These are phyloP conservation scores for Furcifer pardalis DNA, from an alignment of 2,797 vertebrate species.

Conservation along the genomic window DNA sequence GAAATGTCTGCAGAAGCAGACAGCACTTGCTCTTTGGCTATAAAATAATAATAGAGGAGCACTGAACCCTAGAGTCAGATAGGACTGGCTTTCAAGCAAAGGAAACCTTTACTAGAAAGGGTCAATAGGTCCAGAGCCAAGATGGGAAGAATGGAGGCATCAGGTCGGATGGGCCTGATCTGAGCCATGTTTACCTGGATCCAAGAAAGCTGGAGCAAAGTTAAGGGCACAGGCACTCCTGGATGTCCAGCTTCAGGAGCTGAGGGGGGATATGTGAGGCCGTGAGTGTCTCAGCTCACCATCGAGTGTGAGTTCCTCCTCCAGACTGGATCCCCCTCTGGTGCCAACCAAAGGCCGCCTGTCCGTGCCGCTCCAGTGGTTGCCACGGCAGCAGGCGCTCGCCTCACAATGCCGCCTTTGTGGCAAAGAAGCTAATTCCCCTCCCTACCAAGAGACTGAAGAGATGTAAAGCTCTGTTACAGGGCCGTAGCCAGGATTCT, in stretches of 20 bases:
- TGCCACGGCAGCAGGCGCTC: conserved; percentile 5
- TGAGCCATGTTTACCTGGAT: conserved; percentile 23
- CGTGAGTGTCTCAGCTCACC: background rate
- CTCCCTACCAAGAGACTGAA: too few relatives aligned
- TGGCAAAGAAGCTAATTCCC: background rate
- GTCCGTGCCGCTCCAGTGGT: background rate
- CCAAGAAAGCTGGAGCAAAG: background rate
- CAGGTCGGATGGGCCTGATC: too few relatives aligned
- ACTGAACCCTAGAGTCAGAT: too few relatives aligned
- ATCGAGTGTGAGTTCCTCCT: background rate
- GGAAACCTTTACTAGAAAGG: too few relatives aligned
- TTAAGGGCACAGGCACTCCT: background rate
- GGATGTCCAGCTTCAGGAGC: background rate
- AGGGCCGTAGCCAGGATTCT: too few relatives aligned
- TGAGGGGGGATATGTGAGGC: background rate
- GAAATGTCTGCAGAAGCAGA: too few relatives aligned
- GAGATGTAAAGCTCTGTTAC: too few relatives aligned
- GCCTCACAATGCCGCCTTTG: conserved; percentile 35
- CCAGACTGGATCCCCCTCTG: background rate
- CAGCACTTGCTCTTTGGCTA: too few relatives aligned
- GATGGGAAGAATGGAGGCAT: background rate
- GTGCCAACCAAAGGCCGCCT: background rate
- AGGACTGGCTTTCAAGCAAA: too few relatives aligned
- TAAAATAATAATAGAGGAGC: too few relatives aligned
- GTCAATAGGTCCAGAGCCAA: background rate